phyloP scores from a whole-genome alignment of 2,797 vertebrate species.

The Muscicapa striata region DNA sequence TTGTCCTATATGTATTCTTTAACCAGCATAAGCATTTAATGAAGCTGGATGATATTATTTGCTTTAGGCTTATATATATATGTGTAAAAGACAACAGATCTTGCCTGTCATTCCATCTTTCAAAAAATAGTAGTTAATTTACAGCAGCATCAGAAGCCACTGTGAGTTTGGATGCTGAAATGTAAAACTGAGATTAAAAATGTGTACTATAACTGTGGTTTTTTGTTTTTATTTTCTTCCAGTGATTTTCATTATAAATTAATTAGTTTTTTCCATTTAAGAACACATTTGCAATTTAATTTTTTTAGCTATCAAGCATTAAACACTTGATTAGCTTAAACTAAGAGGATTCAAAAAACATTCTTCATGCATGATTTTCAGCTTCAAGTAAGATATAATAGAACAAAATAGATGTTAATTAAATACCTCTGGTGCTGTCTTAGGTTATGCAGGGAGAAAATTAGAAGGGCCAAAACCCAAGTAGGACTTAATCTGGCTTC shows the following conservation, averaged over 20 bases:
- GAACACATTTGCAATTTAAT: conserved; percentile 41
- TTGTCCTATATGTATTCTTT: neutral
- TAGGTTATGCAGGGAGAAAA: neutral
- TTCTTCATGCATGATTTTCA: conserved; percentile 30
- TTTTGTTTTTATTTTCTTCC: neutral
- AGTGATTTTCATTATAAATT: conserved; percentile 13
- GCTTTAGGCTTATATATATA: neutral
- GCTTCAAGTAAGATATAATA: conserved; percentile 41
- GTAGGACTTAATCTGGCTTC: neutral
- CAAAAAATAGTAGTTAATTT: neutral
- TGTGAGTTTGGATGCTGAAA: neutral
- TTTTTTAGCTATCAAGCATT: conserved; percentile 44
- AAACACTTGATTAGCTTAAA: conserved; percentile 49
- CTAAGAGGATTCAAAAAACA: conserved; percentile 30
- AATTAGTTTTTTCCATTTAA: conserved; percentile 36
- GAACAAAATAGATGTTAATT: conserved; percentile 51
- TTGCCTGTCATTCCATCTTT: neutral
- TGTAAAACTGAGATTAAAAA: neutral
- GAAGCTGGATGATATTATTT: neutral
- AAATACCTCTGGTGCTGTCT: conserved; percentile 33
- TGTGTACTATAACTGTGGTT: fast-evolving
- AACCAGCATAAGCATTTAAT: neutral
- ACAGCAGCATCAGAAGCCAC: neutral
- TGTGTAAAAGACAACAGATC: neutral
- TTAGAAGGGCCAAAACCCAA: neutral